These are phyloP conservation scores for Agonopterix heracliana DNA, from an alignment of 2,888 invertebrate genomes.

Conservation along the genomic window DNA sequence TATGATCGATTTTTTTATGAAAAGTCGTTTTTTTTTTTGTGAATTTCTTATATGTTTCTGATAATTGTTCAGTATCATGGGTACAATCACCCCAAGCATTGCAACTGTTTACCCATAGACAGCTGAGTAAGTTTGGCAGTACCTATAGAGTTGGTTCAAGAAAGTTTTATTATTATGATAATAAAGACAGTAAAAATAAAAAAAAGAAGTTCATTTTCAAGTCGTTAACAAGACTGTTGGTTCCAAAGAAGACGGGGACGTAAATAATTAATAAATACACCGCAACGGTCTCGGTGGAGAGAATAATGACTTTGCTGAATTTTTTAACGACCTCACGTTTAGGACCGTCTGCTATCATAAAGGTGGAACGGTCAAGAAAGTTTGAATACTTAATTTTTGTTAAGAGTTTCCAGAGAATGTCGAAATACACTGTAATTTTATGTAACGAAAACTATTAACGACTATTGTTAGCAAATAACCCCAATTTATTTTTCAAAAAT, in stretches of 20 bases:
- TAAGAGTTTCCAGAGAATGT: too few relatives aligned
- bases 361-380: not conserved
- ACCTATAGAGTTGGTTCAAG: too few relatives aligned
- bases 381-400: too few relatives aligned
- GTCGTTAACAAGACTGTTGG: constrained; percentile 35
- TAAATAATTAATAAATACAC: constrained; percentile 49
- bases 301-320: constrained; percentile 43
- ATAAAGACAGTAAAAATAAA: constrained; percentile 11
- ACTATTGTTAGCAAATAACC: too few relatives aligned
- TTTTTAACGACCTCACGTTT: constrained; percentile 42
- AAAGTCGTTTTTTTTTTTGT: too few relatives aligned
- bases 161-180: too few relatives aligned
- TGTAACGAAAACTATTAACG: too few relatives aligned
- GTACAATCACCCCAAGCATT: not conserved
- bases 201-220: constrained; percentile 27
- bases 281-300: constrained; percentile 31
- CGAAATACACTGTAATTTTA: too few relatives aligned
- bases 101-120: not conserved
- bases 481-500: too few relatives aligned
- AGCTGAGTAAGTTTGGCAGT: not conserved
- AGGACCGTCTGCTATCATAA: constrained; percentile 9
- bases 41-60: too few relatives aligned
- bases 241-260: constrained; percentile 27
- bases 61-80: too few relatives aligned
- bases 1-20: too few relatives aligned